A percentile compares a stretch with the other conserved stretches of the same genome.
Evolutionary conservation across 2,888 invertebrate species (phyloP).

Genomic region (Ennomos erosarius): DNA sequence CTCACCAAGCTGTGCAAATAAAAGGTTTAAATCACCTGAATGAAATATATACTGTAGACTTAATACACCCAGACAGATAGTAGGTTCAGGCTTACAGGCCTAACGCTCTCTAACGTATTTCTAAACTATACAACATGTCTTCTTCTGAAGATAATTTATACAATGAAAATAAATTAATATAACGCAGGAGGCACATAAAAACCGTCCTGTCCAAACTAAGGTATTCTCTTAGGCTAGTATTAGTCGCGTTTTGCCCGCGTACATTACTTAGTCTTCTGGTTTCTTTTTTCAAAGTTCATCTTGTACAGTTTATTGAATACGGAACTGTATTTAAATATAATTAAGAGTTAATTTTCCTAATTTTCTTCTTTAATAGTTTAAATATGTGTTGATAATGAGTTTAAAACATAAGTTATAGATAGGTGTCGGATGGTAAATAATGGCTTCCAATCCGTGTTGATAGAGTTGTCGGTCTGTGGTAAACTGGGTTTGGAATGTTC

Average conservation of each 20-base stretch:
- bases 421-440: conserved; percentile 21
- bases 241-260: not conserved
- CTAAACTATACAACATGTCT: too few relatives aligned
- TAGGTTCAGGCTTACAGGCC: too few relatives aligned
- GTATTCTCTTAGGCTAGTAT: too few relatives aligned
- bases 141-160: too few relatives aligned
- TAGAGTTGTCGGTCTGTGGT: conserved; percentile 27
- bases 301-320: not conserved
- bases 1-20: too few relatives aligned
- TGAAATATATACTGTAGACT: too few relatives aligned
- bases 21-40: too few relatives aligned
- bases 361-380: conserved; percentile 5
- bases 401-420: conserved; percentile 20
- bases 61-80: too few relatives aligned
- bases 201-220: too few relatives aligned
- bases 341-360: conserved; percentile 7
- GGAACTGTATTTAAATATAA: not conserved
- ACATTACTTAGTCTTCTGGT: not conserved
- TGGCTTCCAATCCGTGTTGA: conserved; percentile 28
- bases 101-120: too few relatives aligned
- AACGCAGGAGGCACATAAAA: too few relatives aligned
- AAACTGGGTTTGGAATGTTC: conserved; percentile 23
- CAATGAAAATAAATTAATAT: too few relatives aligned
- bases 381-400: conserved; percentile 23
- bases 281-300: not conserved